Evolutionary conservation across 1,140 invertebrate species (phyloP), one percentile per base, ranked within the genome.

Genomic region (Pogonognathellus flavescens): DNA sequence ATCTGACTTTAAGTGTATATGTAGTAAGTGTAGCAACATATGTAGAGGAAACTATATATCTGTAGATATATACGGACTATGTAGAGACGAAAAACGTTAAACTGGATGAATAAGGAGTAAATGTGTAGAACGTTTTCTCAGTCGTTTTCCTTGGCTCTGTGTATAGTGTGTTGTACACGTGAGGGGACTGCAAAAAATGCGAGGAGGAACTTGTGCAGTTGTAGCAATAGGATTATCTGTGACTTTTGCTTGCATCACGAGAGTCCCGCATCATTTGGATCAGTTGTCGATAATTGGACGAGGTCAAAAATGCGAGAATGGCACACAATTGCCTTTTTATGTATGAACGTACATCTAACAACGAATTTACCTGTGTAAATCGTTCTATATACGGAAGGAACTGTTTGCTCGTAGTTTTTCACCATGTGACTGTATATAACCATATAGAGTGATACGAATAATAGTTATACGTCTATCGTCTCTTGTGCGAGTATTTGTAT

Each of bases 251-350:
- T n/a, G 31, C n/a, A 49, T 76, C 70, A 13, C n/a, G 70, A 31
- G 41, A 76, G 41, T 76, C 22, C 70, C 70, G 41, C 70, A 31
- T 50, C 70, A 76, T 76, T 76, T 76, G 25, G 70, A 76, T 76
- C 70, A 41, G 25, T 49, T 31, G n/a, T 76, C 70, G 41, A 76
- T 76, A 76, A 76, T 76, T 76, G 70, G 70, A 31, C 41, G 25
- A 76, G 70, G 41, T 66, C 31, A 76, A 76, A 76, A 76, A 76
- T 50, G 70, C 41, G 70, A 76, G 70, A 25, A 49, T 49, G 41
- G 70, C 25, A 76, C 53, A 57, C n/a, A 13, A 14, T 57, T 57
- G 53, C 53, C n/a, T 3, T 2, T 57, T 57, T 14, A 9, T 57
- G 53, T 13, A 57, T 14, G 31, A 41, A 41, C 31, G 6, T 41